Conservation (phyloP, 2,797 vertebrate species). For the Halcyon badia region DNA sequence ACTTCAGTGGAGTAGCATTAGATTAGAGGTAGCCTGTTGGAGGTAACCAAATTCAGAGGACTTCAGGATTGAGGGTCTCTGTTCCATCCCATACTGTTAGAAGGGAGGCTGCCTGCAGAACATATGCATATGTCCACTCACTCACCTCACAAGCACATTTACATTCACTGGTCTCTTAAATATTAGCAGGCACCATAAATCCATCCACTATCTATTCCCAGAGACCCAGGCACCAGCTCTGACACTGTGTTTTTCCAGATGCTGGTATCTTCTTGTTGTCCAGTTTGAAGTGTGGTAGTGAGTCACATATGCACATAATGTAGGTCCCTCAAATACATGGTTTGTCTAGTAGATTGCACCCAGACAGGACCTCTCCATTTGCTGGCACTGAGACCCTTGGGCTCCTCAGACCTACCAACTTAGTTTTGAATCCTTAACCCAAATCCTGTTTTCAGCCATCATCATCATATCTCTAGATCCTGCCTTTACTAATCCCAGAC, state of each 20-base stretch:
- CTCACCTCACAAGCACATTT: not conserved
- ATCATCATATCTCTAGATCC: not conserved
- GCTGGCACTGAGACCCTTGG: not conserved
- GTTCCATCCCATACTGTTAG: not conserved
- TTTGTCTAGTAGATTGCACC: fast-evolving
- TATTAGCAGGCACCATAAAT: not conserved
- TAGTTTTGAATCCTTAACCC: not conserved
- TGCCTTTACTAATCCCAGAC: not conserved
- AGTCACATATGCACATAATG: not conserved
- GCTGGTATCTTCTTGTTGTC: not conserved
- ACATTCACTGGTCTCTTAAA: not conserved
- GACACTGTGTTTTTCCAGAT: not conserved
- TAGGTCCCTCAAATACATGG: not conserved
- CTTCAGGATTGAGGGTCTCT: fast-evolving
- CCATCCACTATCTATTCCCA: not conserved
- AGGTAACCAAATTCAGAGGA: not conserved
- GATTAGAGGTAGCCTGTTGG: not conserved
- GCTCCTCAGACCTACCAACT: not conserved
- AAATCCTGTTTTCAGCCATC: not conserved
- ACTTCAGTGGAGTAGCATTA: not conserved
- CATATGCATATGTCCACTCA: fast-evolving
- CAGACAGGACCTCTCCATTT: not conserved
- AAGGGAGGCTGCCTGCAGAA: not conserved
- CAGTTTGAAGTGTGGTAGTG: not conserved
- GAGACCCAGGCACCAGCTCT: not conserved